These are phyloP conservation scores for Eucera pruinosa DNA, from an alignment of 2,888 invertebrate species.

Conservation along the genomic window DNA sequence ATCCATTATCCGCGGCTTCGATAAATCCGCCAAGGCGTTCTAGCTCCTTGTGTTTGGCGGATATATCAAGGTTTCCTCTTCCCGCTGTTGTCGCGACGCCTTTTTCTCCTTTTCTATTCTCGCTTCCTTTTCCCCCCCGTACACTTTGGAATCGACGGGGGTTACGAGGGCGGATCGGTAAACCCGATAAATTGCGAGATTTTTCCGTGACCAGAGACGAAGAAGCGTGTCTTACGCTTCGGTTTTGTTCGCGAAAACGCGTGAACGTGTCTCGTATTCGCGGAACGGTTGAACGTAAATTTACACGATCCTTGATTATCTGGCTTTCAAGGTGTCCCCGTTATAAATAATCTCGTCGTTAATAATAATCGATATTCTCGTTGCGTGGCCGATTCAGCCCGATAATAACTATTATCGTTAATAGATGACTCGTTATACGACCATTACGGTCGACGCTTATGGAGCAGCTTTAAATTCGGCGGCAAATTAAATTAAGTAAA, in stretches of 20 bases:
- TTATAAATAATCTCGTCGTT: slow-evolving; percentile 41
- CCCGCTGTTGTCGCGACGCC: slow-evolving; percentile 30
- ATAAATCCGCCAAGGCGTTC: slow-evolving; percentile 78
- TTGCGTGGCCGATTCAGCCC: slow-evolving; percentile 24
- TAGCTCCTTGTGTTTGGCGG: slow-evolving; percentile 80
- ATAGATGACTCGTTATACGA: slow-evolving; percentile 29
- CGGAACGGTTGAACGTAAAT: slow-evolving; percentile 14
- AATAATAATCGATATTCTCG: slow-evolving; percentile 43
- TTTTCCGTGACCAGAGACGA: slow-evolving; percentile 36
- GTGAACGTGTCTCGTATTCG: slow-evolving; percentile 3
- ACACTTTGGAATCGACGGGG: slow-evolving; percentile 55
- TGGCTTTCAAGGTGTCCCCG: slow-evolving; percentile 28
- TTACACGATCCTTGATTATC: slow-evolving; percentile 32
- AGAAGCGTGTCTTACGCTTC: background rate
- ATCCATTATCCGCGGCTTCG: slow-evolving; percentile 80
- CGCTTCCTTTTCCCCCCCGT: slow-evolving; percentile 24
- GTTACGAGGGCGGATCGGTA: slow-evolving; percentile 36
- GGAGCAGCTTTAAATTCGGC: slow-evolving; percentile 29
- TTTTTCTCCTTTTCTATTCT: slow-evolving; percentile 47
- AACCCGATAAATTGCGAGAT: slow-evolving; percentile 69
- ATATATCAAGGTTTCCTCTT: slow-evolving; percentile 78
- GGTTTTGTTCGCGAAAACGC: background rate
- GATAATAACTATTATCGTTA: slow-evolving; percentile 44
- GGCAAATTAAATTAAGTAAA: slow-evolving; percentile 23
- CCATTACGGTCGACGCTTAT: slow-evolving; percentile 16